Percentiles rank a stretch among this genome's conserved stretches.
Conservation (phyloP, 2,888 invertebrate species). For the Orchesellides sinensis region DNA sequence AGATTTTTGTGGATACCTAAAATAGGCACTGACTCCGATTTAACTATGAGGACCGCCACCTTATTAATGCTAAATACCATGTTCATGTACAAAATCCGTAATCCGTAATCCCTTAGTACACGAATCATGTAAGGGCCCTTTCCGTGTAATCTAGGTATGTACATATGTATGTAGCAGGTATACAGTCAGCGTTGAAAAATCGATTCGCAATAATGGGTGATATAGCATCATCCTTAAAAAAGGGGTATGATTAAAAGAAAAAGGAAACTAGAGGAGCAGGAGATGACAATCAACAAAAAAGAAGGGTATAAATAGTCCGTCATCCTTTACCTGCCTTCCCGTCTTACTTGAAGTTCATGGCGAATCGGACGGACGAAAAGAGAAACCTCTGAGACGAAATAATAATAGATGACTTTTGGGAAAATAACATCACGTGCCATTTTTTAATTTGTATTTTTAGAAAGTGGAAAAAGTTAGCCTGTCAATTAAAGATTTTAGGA, state of each 20-base stretch:
- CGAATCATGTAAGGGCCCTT: conserved; percentile 32
- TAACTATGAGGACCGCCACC: conserved; percentile 39
- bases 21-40: background rate
- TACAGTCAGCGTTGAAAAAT: conserved; percentile 1
- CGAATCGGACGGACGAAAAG: conserved; percentile 48
- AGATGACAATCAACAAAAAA: background rate
- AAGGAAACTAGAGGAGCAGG: conserved; percentile 30
- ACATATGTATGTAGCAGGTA: background rate
- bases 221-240: conserved; percentile 1
- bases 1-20: conserved; percentile 23
- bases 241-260: conserved; percentile 40
- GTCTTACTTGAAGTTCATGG: conserved; percentile 57
- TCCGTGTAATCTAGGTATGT: no score
- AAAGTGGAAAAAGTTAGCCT: conserved; percentile 6
- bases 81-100: conserved; percentile 22
- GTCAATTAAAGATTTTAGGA: background rate
- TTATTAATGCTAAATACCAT: background rate
- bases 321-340: conserved; percentile 17
- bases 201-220: conserved; percentile 29
- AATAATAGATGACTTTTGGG: background rate
- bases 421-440: background rate
- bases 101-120: conserved; percentile 28
- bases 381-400: conserved; percentile 1
- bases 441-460: background rate
- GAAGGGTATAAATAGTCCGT: conserved; percentile 63